Conservation (phyloP, 1,140 invertebrate species). For the Apis mellifera region Amel_HAv3.1 CM009931.2:25469001-25469500, state of each 20-base stretch:
- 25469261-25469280: constrained; percentile 93
- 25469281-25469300: constrained; percentile 91
- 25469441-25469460: background rate
- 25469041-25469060: constrained; percentile 91
- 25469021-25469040: constrained; percentile 88
- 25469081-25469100: constrained; percentile 85
- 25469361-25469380: constrained; percentile 85
- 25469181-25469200: background rate
- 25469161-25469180: background rate
- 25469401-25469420: constrained; percentile 73
- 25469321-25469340: constrained; percentile 83
- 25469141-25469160: constrained; percentile 87
- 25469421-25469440: too few species aligned
- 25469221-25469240: constrained; percentile 81
- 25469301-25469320: constrained; percentile 88
- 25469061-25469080: constrained; percentile 86
- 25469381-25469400: constrained; percentile 81
- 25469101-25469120: constrained; percentile 88
- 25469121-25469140: constrained; percentile 89
- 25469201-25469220: background rate
- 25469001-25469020: constrained; percentile 78
- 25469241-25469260: constrained; percentile 92
- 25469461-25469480: constrained; percentile 88
- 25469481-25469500: constrained; percentile 88
- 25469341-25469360: constrained; percentile 90